These are phyloP conservation scores for Serranochromis macrocephalus DNA, from an alignment of 2,113 vertebrate genomes.

Conservation along the genomic window DNA sequence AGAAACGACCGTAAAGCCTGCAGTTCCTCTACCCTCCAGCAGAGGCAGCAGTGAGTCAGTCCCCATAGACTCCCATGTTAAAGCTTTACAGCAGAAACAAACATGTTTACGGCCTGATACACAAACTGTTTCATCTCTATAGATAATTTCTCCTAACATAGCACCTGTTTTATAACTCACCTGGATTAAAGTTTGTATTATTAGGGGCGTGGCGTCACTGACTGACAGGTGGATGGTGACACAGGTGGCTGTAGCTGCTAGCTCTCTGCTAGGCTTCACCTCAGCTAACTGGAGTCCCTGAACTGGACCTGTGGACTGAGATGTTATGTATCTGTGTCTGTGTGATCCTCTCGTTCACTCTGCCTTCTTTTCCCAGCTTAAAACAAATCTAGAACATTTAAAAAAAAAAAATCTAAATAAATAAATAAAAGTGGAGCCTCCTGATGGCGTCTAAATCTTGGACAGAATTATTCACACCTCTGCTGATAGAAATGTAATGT, in stretches of 20 bases:
- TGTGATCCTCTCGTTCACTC: neutral
- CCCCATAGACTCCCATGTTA: rapidly evolving
- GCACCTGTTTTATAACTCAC: neutral
- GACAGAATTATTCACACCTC: neutral
- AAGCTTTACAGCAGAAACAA: neutral
- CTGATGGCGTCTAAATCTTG: neutral
- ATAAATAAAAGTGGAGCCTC: neutral
- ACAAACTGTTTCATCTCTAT: neutral
- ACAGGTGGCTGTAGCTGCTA: neutral
- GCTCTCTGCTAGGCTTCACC: neutral
- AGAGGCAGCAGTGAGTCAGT: neutral
- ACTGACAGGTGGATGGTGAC: neutral
- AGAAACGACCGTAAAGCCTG: rapidly evolving
- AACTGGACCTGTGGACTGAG: neutral
- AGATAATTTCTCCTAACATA: neutral
- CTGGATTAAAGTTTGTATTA: neutral
- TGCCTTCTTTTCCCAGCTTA: neutral
- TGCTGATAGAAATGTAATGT: neutral
- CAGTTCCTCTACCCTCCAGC: rapidly evolving
- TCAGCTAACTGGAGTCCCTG: neutral
- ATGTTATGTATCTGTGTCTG: rapidly evolving
- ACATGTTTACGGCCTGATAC: neutral
- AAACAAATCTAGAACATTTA: neutral
- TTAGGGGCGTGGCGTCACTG: neutral
- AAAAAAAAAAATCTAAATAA: neutral